A percentile compares a stretch with the other conserved stretches of the same genome.
These are phyloP conservation scores for Anseranas semipalmata DNA, from an alignment of 2,113 vertebrate genomes.

Conservation along the genomic window DNA sequence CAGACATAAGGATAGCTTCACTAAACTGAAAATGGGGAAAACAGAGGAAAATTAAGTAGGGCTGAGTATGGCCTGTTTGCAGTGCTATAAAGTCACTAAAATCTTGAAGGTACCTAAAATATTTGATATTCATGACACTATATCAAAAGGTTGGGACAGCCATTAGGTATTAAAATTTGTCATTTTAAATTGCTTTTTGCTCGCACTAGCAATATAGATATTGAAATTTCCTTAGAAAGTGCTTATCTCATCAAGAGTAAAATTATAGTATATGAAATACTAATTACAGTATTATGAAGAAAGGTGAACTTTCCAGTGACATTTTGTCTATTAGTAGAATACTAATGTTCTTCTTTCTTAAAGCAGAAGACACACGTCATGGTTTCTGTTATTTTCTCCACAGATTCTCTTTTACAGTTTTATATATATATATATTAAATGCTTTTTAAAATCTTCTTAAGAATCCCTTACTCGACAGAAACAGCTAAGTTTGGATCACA, in stretches of 20 bases:
- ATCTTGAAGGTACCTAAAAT: slow-evolving; percentile 63
- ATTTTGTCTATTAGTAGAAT: slow-evolving; percentile 81
- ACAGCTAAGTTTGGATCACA: background rate
- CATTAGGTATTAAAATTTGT: slow-evolving; percentile 82
- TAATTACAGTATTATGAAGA: slow-evolving; percentile 85
- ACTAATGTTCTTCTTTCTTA: slow-evolving; percentile 75
- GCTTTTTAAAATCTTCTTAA: background rate
- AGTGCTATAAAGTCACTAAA: slow-evolving; percentile 45
- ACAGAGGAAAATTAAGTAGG: background rate
- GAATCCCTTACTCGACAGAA: background rate
- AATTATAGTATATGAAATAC: slow-evolving; percentile 85
- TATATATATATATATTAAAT: background rate
- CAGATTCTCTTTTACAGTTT: background rate
- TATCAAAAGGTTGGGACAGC: slow-evolving; percentile 71
- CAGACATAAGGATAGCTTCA: background rate
- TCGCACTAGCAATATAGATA: slow-evolving; percentile 75
- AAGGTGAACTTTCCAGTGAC: slow-evolving; percentile 80
- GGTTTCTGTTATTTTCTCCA: slow-evolving; percentile 1
- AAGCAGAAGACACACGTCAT: slow-evolving; percentile 38
- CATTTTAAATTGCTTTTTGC: slow-evolving; percentile 77
- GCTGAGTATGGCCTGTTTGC: background rate
- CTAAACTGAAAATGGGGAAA: background rate
- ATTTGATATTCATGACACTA: slow-evolving; percentile 70
- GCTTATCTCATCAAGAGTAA: slow-evolving; percentile 85
- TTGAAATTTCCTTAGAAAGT: slow-evolving; percentile 81